These are phyloP conservation scores for Erythrolamprus reginae DNA, from an alignment of 2,113 vertebrate genomes.

Conservation along the genomic window DNA sequence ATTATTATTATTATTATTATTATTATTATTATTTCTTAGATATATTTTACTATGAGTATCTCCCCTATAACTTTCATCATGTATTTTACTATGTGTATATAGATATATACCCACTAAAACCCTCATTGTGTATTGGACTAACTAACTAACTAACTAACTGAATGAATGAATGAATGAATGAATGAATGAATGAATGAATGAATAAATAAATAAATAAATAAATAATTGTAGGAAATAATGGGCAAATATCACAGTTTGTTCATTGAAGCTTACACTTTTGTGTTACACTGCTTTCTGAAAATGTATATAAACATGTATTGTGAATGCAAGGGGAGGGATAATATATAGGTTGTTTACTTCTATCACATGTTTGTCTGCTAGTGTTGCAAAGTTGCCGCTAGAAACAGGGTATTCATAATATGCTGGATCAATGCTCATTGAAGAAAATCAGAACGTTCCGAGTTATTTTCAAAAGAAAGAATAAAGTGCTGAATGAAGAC, in stretches of 20 bases:
- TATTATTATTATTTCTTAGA: no score
- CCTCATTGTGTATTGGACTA: no score
- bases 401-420: slow-evolving; percentile 32
- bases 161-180: no score
- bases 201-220: no score
- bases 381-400: slow-evolving; percentile 21
- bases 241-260: not conserved
- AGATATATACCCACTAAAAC: no score
- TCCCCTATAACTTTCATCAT: no score
- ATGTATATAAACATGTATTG: not conserved
- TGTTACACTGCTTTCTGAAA: not conserved
- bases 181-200: no score
- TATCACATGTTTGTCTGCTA: slow-evolving; percentile 20
- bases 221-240: not conserved
- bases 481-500: slow-evolving; percentile 47
- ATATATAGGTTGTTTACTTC: slow-evolving; percentile 14
- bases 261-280: not conserved
- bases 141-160: no score
- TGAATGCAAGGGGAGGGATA: not conserved
- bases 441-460: slow-evolving; percentile 22
- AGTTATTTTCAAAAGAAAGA: slow-evolving; percentile 30
- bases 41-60: no score
- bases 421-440: slow-evolving; percentile 30
- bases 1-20: no score
- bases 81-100: no score